Evolutionary conservation across 2,797 vertebrate genomes (phyloP), one percentile per base, ranked within the genome.

Genomic region (Tinamus major): DNA sequence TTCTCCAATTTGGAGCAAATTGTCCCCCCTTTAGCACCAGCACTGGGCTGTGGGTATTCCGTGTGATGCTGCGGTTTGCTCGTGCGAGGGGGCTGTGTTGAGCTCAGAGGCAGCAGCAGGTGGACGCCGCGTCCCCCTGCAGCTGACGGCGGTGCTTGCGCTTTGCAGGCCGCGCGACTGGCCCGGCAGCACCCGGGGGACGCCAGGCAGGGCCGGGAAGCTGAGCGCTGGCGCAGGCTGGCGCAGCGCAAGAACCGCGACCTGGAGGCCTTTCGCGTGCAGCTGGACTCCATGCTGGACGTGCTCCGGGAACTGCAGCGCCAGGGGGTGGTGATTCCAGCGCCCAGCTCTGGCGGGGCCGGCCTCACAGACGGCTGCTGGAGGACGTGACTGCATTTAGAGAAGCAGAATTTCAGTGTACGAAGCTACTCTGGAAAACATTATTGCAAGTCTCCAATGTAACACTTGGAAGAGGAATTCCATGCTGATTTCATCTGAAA

Each of bases 201-300:
- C 20, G 19, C 44, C 44, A 97, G 98, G 78, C 97, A 98, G 90
- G 97, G 87, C 90, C 96, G 89, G 1, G 98, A 99, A 96, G 94
- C 87, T 24, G 97, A 98, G 55, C 98, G 94, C 90, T 99, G 99
- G 99, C 98, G 97, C 77, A 97, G 95, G 24, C 93, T 99, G 41
- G 98, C 98, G 3, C 98, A 98, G 87, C 91, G 96, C 55, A 99
- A 98, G 95, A 98, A 98, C 84, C 97, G 88, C 67, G 98, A 99
- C 65, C 96, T 99, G 92, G 98, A 99, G 76, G 97, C 94, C 77
- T 99, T 99, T 92, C 98, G 98, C 55, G 93, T 97, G 58, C 99
- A 99, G 94, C 79, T 99, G 90, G 99, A 99, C 97, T 98, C 99
- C 4, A 99, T 99, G 76, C 89, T 99, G 71, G 99, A 99, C 59